Evolutionary conservation across 2,797 vertebrate species (phyloP).

Genomic region (Emys orbicularis): DNA sequence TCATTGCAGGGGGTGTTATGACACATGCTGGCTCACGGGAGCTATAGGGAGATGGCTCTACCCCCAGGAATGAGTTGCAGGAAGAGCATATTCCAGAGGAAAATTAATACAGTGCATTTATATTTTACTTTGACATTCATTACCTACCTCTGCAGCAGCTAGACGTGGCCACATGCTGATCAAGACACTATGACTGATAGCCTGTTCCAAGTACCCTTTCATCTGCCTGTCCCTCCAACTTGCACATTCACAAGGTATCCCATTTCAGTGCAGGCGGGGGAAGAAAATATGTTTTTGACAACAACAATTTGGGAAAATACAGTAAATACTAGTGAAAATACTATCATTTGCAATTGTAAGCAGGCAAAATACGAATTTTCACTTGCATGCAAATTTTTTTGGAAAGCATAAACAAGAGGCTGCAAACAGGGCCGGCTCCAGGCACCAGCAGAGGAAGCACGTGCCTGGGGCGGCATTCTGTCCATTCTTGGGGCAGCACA

Average conservation of each 20-base stretch:
- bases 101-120: not conserved
- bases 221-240: not conserved
- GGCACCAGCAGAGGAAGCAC: too few species aligned
- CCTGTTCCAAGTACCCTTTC: not conserved
- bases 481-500: too few species aligned
- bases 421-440: not conserved
- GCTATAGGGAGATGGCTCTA: not conserved
- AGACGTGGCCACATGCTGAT: rapidly evolving
- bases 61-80: not conserved
- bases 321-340: not conserved
- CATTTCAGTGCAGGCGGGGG: not conserved
- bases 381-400: not conserved
- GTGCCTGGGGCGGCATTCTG: too few species aligned
- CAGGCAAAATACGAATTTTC: not conserved
- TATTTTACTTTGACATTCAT: not conserved
- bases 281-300: not conserved
- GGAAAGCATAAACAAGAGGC: not conserved
- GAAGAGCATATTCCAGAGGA: not conserved
- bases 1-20: not conserved
- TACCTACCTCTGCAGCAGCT: not conserved
- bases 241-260: not conserved
- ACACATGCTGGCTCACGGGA: rapidly evolving
- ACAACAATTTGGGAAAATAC: not conserved
- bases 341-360: not conserved
- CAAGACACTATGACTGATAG: not conserved